These are phyloP conservation scores for Virgularia gustaviana DNA, from an alignment of 92 coral and sea anemone genomes.

Conservation along the genomic window DNA sequence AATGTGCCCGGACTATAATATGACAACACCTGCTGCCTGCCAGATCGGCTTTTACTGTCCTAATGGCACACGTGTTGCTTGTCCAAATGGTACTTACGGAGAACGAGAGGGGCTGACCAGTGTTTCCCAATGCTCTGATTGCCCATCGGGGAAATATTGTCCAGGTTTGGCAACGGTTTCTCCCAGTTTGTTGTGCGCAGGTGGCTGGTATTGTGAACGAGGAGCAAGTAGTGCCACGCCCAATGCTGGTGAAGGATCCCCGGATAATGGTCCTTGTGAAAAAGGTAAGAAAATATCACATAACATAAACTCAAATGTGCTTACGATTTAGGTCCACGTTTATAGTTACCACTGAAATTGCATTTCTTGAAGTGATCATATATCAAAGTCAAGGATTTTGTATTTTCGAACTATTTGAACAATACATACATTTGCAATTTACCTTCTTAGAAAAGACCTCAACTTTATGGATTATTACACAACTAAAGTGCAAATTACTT, in stretches of 20 bases:
- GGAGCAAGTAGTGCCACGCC: constrained; percentile 83
- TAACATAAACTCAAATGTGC: no score
- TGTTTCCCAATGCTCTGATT: constrained; percentile 70
- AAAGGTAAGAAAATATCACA: no score
- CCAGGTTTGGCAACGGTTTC: constrained; percentile 62
- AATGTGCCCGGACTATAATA: constrained; percentile 87
- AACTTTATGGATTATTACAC: no score
- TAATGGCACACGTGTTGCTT: constrained; percentile 70
- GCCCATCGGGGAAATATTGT: constrained; percentile 80
- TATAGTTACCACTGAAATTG: no score
- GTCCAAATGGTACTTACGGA: constrained; percentile 94
- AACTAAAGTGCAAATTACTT: no score
- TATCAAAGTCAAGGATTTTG: no score
- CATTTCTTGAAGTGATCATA: no score
- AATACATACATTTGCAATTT: no score
- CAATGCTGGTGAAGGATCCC: constrained; percentile 52
- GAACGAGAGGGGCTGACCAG: constrained; percentile 66
- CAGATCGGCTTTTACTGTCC: constrained; percentile 86
- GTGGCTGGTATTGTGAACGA: constrained; percentile 81
- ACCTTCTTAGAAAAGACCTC: no score
- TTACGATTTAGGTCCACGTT: no score
- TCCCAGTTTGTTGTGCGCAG: constrained; percentile 70
- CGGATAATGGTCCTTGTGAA: constrained; percentile 79
- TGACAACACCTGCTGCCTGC: constrained; percentile 77
- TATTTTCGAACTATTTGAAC: no score